These are phyloP conservation scores for Lutraria lutraria DNA, from an alignment of 2,888 invertebrate species.

Conservation along the genomic window DNA sequence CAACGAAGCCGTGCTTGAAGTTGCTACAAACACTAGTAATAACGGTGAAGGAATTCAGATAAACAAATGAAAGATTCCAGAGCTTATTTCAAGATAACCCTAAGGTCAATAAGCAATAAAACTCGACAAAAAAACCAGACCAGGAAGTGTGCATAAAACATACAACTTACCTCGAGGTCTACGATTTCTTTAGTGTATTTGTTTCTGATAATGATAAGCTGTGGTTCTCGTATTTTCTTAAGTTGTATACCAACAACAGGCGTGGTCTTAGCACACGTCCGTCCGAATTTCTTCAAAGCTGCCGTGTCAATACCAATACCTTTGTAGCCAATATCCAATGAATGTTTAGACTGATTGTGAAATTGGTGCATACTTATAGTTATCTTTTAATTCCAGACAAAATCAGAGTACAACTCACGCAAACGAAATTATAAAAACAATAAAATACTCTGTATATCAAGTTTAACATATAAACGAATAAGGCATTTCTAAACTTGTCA, in stretches of 20 bases:
- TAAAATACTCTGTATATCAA: neutral
- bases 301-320: slow-evolving; percentile 40
- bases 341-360: slow-evolving; percentile 39
- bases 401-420: neutral
- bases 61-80: too few species aligned
- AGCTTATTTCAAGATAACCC: too few species aligned
- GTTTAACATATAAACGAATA: neutral
- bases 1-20: too few species aligned
- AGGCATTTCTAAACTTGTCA: neutral
- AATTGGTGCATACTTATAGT: slow-evolving; percentile 61
- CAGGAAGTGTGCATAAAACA: neutral
- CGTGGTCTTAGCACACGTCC: slow-evolving; percentile 31
- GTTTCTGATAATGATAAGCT: slow-evolving; percentile 61
- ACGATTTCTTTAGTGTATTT: slow-evolving; percentile 68
- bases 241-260: slow-evolving; percentile 54
- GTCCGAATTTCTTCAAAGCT: slow-evolving; percentile 49
- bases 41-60: too few species aligned
- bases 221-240: slow-evolving; percentile 63
- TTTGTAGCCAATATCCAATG: slow-evolving; percentile 10
- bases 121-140: neutral
- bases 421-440: neutral
- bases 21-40: too few species aligned
- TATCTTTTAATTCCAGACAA: too few species aligned
- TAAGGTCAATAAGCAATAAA: too few species aligned
- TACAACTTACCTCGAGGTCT: slow-evolving; percentile 61